Base-by-base conservation (phyloP, 23 tunicate genomes). In the Ascidia mentula region DNA sequence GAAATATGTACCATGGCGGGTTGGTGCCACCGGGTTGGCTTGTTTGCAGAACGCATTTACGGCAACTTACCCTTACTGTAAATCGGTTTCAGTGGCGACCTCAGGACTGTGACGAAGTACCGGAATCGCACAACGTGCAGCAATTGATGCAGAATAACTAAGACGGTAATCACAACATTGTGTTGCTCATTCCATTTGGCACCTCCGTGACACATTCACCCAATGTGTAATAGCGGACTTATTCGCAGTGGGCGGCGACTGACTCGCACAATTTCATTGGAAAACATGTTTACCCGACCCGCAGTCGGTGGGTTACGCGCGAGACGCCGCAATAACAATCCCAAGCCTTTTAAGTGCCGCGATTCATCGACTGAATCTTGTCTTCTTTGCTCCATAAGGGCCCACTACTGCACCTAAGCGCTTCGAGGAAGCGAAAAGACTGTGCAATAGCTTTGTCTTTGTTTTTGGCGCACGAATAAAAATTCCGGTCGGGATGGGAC, bases 371-470 rank as follows among this genome's bases (percentile, higher is more conserved):
- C 65, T 28, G 24, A 28, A 28, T 53, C 22, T 28, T 28, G 65
- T 28, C 22, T 28, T 12, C 65, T 9, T 28, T 20, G 24, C 28
- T 53, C 22, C 65, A 20, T 28, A 53, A 53, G 24, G 24, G 65
- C 65, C 65, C 65, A 53, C 65, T 26, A 53, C 65, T 20, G 65
- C 65, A 53, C 65, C 65, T 53, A 53, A 20, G 65, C 24, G 65
- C 65, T 3, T 28, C 65, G 24, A 53, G 65, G 65, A 53, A 53
- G 65, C 65, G 65, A 53, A 53, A 53, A 20, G 65, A 20, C 22
- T 53, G 24, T 53, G 65, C 65, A 53, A 53, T 20, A 28, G 65
- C 65, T 53, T 53, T 53, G 65, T 53, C 12, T 53, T 28, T 53
- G 65, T 53, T 28, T 20, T 26, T 28, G 65, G 65, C 65, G 65